Conservation (phyloP, 1,140 invertebrate genomes). For the Drosophila varians region DNA sequence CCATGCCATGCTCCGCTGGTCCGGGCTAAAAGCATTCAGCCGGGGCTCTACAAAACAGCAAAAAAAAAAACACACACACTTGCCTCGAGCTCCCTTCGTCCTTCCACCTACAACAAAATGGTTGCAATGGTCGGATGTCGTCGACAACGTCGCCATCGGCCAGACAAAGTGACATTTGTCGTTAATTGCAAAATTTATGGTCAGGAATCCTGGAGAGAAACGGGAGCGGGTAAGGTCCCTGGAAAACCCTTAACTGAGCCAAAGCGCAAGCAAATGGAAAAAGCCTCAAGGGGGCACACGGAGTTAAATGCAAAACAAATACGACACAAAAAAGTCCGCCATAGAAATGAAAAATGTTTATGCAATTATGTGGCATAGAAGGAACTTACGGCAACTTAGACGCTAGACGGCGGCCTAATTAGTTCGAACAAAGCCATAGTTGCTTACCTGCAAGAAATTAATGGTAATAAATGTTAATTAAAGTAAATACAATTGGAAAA, state of each 20-base stretch:
- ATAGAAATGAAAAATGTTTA: constrained; percentile 31
- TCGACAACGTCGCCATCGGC: constrained; percentile 41
- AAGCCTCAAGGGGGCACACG: constrained; percentile 32
- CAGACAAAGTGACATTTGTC: constrained; percentile 82
- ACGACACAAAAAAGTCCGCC: constrained; percentile 1
- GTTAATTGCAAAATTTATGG: constrained; percentile 81
- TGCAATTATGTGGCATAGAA: constrained; percentile 26
- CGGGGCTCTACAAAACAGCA: constrained; percentile 13
- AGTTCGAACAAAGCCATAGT: constrained; percentile 42
- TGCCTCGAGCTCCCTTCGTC: neutral
- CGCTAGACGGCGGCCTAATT: constrained; percentile 63
- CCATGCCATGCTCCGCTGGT: constrained; percentile 59
- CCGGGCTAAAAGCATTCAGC: constrained; percentile 63
- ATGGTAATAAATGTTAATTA: constrained; percentile 8
- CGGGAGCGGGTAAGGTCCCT: constrained; percentile 8
- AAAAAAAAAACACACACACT: neutral
- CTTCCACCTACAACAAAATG: constrained; percentile 20
- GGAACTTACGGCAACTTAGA: constrained; percentile 56
- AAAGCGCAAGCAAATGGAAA: constrained; percentile 16
- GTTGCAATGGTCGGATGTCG: constrained; percentile 47
- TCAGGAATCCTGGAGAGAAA: constrained; percentile 54
- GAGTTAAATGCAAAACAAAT: constrained; percentile 42
- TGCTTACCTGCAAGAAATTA: constrained; percentile 60
- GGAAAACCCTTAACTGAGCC: constrained; percentile 7
- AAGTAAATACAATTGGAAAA: no score